Conservation (phyloP, 2,888 invertebrate species). For the Pachycephus smyrnensis region DNA sequence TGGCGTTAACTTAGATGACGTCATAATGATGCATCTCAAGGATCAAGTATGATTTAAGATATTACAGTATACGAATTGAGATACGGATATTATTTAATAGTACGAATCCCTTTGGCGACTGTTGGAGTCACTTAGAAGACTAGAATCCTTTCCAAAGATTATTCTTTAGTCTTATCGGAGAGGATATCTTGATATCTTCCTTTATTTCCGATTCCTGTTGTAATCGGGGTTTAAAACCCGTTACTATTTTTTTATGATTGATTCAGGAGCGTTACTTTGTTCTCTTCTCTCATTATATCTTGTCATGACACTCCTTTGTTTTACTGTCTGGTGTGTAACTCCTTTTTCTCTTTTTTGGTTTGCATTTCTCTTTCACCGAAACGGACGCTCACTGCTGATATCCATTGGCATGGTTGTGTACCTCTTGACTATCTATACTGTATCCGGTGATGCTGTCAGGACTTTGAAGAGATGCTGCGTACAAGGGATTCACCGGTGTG, state of each 20-base stretch:
- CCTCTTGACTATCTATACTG: constrained; percentile 67
- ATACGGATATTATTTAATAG: neutral
- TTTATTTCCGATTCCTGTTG: neutral
- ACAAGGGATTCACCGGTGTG: constrained; percentile 76
- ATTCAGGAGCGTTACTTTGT: neutral
- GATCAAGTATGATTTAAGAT: neutral
- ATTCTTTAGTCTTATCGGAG: neutral
- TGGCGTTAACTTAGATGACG: constrained; percentile 13
- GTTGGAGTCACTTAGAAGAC: neutral
- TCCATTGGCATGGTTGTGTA: constrained; percentile 58
- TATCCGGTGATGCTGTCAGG: constrained; percentile 78
- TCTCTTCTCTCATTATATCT: neutral
- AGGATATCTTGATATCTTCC: neutral
- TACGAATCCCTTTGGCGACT: neutral
- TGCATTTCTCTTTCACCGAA: constrained; percentile 9
- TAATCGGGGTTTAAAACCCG: neutral
- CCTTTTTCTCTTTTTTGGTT: constrained; percentile 1
- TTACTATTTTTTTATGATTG: neutral
- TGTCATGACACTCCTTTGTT: neutral
- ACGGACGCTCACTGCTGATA: constrained; percentile 58
- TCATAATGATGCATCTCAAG: constrained; percentile 11
- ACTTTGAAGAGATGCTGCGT: constrained; percentile 79
- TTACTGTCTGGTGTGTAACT: neutral
- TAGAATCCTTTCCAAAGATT: neutral
- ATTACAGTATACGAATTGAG: neutral